Evolutionary conservation across 2,113 vertebrate genomes (phyloP).

Genomic region (Labeo catla): DNA sequence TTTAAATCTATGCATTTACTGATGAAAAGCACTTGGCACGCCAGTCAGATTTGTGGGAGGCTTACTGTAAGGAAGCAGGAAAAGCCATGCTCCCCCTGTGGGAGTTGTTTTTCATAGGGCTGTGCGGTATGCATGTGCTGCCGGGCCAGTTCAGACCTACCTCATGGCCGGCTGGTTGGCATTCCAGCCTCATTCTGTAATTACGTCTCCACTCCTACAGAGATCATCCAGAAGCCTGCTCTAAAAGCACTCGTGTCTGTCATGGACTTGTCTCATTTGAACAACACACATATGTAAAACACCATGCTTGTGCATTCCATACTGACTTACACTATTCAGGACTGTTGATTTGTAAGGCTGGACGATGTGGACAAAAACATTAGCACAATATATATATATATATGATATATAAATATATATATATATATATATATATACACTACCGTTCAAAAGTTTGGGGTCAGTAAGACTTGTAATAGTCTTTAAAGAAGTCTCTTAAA

Average conservation of each 20-base stretch:
- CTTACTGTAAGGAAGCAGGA: conserved; percentile 49
- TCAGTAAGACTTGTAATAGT: no score
- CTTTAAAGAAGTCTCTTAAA: no score
- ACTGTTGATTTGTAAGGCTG: not conserved
- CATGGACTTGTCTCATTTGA: conserved; percentile 40
- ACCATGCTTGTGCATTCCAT: not conserved
- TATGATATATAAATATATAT: no score
- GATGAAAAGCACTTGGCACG: conserved; percentile 47
- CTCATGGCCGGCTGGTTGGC: conserved; percentile 72
- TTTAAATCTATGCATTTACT: conserved; percentile 4
- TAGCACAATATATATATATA: not conserved
- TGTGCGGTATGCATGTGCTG: conserved; percentile 69
- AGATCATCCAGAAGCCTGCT: conserved; percentile 35
- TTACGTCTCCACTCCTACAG: conserved; percentile 68
- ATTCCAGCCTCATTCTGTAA: conserved; percentile 73
- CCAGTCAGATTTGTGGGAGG: conserved; percentile 27
- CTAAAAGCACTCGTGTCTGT: conserved; percentile 34
- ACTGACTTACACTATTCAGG: not conserved
- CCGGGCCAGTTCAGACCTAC: conserved; percentile 66
- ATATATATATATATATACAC: no score
- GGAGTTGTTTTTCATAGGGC: conserved; percentile 72
- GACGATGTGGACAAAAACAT: not conserved
- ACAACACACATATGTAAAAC: not conserved
- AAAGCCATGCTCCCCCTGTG: conserved; percentile 46
- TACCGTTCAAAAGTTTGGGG: no score